A percentile compares a stretch with the other conserved stretches of the same genome.
phyloP scores from a whole-genome alignment of 2,113 vertebrate species.

The Phyllostomus discolor region DNA sequence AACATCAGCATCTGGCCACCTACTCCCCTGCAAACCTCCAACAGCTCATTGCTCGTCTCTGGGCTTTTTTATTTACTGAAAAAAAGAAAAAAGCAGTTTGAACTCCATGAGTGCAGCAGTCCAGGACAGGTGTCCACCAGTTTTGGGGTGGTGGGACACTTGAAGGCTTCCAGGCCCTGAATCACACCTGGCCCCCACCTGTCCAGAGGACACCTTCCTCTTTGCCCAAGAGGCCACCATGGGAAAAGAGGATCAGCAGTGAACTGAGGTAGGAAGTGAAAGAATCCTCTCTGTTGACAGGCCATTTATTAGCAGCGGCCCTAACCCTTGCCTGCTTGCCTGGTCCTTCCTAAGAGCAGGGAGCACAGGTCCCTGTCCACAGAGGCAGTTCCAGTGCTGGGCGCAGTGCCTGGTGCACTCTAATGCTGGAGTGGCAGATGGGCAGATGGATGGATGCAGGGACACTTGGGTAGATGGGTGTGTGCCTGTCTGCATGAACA shows the following conservation, averaged over 20 bases:
- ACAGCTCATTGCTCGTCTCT: not conserved
- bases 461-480: not conserved
- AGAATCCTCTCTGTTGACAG: not conserved
- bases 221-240: not conserved
- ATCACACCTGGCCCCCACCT: not conserved
- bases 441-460: not conserved
- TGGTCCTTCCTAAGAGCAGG: not conserved
- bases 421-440: not conserved
- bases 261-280: not conserved
- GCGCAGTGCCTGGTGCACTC: not conserved
- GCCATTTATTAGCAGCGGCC: not conserved
- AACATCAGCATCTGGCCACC: not conserved
- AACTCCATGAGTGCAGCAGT: too few relatives aligned
- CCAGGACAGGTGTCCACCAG: not conserved
- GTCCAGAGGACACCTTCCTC: not conserved
- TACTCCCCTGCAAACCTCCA: not conserved
- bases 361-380: not conserved
- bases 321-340: too few relatives aligned
- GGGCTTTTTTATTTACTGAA: not conserved
- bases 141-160: not conserved
- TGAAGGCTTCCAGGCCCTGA: not conserved
- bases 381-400: not conserved
- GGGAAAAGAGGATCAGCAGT: not conserved
- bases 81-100: not conserved
- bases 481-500: accelerated